Evolutionary conservation across 2,113 vertebrate species (phyloP), one percentile per base, ranked within the genome.

Genomic region (Myotis lucifugus): DNA sequence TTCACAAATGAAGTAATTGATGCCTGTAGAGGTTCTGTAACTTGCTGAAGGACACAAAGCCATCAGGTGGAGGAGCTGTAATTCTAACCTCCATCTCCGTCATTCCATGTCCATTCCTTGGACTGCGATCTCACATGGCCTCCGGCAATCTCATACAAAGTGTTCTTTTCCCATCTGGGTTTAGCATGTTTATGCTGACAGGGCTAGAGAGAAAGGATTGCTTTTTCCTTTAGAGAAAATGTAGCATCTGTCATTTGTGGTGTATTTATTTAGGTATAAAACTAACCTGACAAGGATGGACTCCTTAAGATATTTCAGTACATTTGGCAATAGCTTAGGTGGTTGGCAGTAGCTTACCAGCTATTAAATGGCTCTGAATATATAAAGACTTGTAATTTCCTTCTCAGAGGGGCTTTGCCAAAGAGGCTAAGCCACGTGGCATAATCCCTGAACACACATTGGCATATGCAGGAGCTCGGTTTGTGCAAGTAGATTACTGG

Each of bases 281-380:
- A 67, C 87, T 27, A 90, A 74, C 40, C 93, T 64, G 77, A 91
- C 19, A 54, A 85, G 83, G 91, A 88, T 56, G 56, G 87, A 76
- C 88, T 1, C 88, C 95, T 94, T 78, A 94, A 90, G 85, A 61
- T 81, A 83, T 92, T 90, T 83, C 48, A 83, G 76, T 69, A 85
- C 27, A 14, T 52, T 74, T 95, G 40, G 93, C 94, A 95, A 83
- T 25, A 88, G 72, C 46, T 52, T 67, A 40, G 87, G 72, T 46
- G 48, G 54, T 23, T 95, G 97, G 54, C 50, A 59, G 76, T 40
- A n/a, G 81, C 86, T 91, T 88, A 79, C 88, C 59, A 96, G 70
- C 17, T 90, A 37, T 11, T 50, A 93, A 92, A 90, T 95, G 95
- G 37, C 69, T 97, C 88, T 96, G 96, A 89, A 79, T 96, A 85